Evolutionary conservation across 35 echinoderm and acorn worm species (phyloP).

Genomic region (Apostichopus parvimensis): DNA sequence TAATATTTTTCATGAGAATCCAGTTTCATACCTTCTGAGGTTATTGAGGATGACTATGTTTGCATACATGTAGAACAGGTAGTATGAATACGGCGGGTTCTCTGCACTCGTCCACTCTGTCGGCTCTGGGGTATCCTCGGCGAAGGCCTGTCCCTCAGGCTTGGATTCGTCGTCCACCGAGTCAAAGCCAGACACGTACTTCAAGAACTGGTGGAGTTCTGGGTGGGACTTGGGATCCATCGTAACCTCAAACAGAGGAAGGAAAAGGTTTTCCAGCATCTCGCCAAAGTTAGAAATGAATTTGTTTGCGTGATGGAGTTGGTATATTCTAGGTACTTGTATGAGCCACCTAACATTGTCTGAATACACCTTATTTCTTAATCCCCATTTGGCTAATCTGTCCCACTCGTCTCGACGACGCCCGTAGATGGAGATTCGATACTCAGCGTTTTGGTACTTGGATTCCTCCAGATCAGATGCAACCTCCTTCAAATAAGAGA

Average conservation of each 20-base stretch:
- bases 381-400: conserved; percentile 85
- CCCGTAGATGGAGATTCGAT: conserved; percentile 92
- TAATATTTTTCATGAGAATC: no score
- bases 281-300: conserved; percentile 84
- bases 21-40: conserved; percentile 79
- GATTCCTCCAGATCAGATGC: conserved; percentile 84
- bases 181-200: conserved; percentile 94
- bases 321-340: conserved; percentile 88
- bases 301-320: conserved; percentile 87
- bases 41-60: conserved; percentile 89
- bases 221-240: conserved; percentile 88
- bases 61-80: conserved; percentile 97
- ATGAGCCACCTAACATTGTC: conserved; percentile 97
- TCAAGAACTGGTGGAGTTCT: conserved; percentile 91
- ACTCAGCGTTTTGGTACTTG: conserved; percentile 99
- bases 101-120: conserved; percentile 70
- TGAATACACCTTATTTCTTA: conserved; percentile 84
- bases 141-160: conserved; percentile 76
- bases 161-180: conserved; percentile 99
- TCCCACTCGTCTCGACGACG: conserved; percentile 83
- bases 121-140: conserved; percentile 79
- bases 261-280: conserved; percentile 89
- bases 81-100: conserved; percentile 93
- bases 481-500: conserved; percentile 66
- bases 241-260: conserved; percentile 95